A percentile compares a stretch with the other conserved stretches of the same genome.
Evolutionary conservation across 2,888 invertebrate genomes (phyloP).

Genomic region (Micoletzkya japonica): DNA sequence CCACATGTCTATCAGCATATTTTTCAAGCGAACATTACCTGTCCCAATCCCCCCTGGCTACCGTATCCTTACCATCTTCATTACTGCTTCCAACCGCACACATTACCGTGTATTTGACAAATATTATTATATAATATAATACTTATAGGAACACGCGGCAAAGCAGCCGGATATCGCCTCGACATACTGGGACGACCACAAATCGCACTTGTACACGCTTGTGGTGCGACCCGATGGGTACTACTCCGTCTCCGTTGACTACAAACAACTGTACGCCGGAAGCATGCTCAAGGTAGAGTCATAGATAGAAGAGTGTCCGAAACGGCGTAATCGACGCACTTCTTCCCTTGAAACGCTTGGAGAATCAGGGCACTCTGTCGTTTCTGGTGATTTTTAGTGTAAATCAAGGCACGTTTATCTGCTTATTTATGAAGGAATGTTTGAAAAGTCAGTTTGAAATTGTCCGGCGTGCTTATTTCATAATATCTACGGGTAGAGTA

Average conservation of each 20-base stretch:
- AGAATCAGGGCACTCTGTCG: too few species aligned
- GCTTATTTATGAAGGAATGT: too few species aligned
- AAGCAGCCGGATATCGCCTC: constrained; percentile 76
- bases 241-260: constrained; percentile 81
- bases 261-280: constrained; percentile 65
- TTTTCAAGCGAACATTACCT: not conserved
- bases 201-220: constrained; percentile 84
- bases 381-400: too few species aligned
- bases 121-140: constrained; percentile 38
- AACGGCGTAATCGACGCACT: too few species aligned
- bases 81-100: constrained; percentile 3
- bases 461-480: too few species aligned
- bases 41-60: not conserved
- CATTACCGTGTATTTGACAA: constrained; percentile 5
- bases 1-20: not conserved
- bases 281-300: constrained; percentile 49
- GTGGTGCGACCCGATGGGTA: constrained; percentile 76
- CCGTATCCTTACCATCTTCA: not conserved
- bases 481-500: not conserved
- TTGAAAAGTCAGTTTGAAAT: too few species aligned
- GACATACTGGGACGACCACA: constrained; percentile 79
- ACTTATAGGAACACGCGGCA: constrained; percentile 91
- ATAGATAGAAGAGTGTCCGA: too few species aligned
- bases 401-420: too few species aligned
- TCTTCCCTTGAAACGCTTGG: too few species aligned